Evolutionary conservation across 2,797 vertebrate species (phyloP), one percentile per base, ranked within the genome.

Genomic region (Octomys mimax): DNA sequence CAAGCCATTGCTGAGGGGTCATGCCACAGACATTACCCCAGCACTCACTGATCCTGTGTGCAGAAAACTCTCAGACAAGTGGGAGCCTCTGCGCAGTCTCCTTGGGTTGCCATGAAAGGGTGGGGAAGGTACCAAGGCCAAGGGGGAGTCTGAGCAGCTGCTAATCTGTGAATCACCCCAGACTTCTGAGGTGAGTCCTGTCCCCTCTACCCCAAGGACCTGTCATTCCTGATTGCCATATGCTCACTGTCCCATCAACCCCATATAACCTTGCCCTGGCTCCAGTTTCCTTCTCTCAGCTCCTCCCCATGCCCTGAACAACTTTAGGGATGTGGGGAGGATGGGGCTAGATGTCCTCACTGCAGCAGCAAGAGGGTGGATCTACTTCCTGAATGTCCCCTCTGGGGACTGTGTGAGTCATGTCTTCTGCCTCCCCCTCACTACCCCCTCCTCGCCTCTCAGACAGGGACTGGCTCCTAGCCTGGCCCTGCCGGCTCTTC

Each of bases 341-440:
- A 73, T 18, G 42, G 89, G 85, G 94, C 52, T 68, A 24, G 61
- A 92, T 49, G 92, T 92, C 61, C 39, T 94, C 14, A 21, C 77
- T 2, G 57, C 28, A 46, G 57, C 78, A 39, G 52, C 49, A 70
- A 66, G 91, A 94, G 94, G 96, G 95, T 24, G 89, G 80, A 36
- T 80, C 96, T 4, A 2, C 64, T 96, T 93, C 93, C 95, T 86
- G 95, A 54, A 24, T 8, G 5, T 39, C 93, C 97, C 90, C 92
- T 85, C 87, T 31, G 6, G 93, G 95, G 92, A 95, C 49, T 0
- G 49, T 71, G 68, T 97, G 96, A 96, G 93, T 96, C 96, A 97
- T 1, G 31, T 91, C 87, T 89, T 91, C 93, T 21, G 1, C 89
- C 90, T 80, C 84, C 59, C 52, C 5, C 6, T 14, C 36, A 61